Conservation (phyloP, 2,888 invertebrate genomes). For the Ochropacha duplaris region DNA sequence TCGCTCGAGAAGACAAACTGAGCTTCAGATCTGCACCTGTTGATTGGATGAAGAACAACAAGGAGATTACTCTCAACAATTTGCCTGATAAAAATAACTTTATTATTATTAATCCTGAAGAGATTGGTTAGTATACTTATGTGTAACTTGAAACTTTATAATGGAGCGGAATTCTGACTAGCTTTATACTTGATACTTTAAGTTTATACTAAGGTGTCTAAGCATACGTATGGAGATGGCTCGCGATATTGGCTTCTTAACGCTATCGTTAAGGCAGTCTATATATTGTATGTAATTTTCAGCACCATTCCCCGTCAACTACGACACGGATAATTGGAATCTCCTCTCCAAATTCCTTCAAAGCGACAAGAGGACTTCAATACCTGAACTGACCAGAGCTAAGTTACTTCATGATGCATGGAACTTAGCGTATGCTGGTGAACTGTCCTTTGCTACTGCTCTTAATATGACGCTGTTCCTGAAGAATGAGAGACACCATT, state of each 20-base stretch:
- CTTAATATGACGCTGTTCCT: slow-evolving; percentile 91
- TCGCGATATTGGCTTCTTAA: too few species aligned
- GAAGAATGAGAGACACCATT: slow-evolving; percentile 87
- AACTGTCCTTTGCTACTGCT: slow-evolving; percentile 88
- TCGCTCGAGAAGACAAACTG: slow-evolving; percentile 82
- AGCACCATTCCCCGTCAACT: slow-evolving; percentile 93
- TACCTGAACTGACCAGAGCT: slow-evolving; percentile 88
- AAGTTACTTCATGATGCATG: slow-evolving; percentile 90
- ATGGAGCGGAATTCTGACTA: too few species aligned
- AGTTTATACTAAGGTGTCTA: too few species aligned
- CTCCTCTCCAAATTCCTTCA: slow-evolving; percentile 86
- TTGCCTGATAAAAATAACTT: slow-evolving; percentile 84
- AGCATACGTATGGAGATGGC: background rate
- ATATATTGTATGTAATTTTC: background rate
- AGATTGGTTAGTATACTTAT: slow-evolving; percentile 84
- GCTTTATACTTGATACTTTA: too few species aligned
- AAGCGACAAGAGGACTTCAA: slow-evolving; percentile 74
- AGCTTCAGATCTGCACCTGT: slow-evolving; percentile 80
- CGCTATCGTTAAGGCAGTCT: too few species aligned
- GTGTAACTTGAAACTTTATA: too few species aligned
- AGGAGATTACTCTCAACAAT: slow-evolving; percentile 76
- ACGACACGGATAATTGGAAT: slow-evolving; percentile 90
- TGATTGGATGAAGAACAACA: slow-evolving; percentile 85
- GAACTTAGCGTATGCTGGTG: slow-evolving; percentile 90
- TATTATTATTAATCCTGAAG: slow-evolving; percentile 91